Evolutionary conservation across 2,888 invertebrate species (phyloP), one percentile per base, ranked within the genome.

Genomic region (Cataglyphis altisquamis): DNA sequence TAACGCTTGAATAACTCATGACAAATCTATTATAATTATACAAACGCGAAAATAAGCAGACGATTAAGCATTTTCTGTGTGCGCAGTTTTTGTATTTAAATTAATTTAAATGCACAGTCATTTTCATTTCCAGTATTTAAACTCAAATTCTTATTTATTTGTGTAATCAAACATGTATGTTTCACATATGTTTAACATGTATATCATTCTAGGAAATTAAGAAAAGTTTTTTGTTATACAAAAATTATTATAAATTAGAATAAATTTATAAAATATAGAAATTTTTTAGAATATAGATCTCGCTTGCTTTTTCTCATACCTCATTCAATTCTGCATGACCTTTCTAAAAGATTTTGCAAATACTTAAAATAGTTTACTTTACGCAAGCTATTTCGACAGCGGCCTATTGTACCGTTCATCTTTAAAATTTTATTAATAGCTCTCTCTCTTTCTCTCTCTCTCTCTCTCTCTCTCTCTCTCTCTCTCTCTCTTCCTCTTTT

Each of bases 341-440:
- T 21, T 41, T 45, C 32, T 72, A 15, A 0, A 62, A n/a, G 29
- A 32, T 62, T 74, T 74, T 74, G 32, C 64, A 63, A 15, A 29
- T 45, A 32, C 45, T 63, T 63, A 63, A 63, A n/a, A 15, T 9
- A 52, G 9, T 75, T 75, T 67, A 75, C 12, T 67, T 67, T 39
- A 36, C 68, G 48, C 36, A 75, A 75, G 57, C 36, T 74, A 12
- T 48, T 75, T 48, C 68, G 21, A 75, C 48, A 75, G 36, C 36
- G 6, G 3, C 18, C 21, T 12, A 67, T 75, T 67, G 36, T 68
- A 67, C 45, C 12, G 25, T 25, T 36, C 4, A 66, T 74, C 63
- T 74, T 63, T 63, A 63, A 63, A 5, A 25, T 75, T 75, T 75
- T 67, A 67, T 67, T 75, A 52, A 52, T 67, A 67, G 25, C 21